Evolutionary conservation across 2,888 invertebrate species (phyloP).

Genomic region (Andrena hattorfiana): DNA sequence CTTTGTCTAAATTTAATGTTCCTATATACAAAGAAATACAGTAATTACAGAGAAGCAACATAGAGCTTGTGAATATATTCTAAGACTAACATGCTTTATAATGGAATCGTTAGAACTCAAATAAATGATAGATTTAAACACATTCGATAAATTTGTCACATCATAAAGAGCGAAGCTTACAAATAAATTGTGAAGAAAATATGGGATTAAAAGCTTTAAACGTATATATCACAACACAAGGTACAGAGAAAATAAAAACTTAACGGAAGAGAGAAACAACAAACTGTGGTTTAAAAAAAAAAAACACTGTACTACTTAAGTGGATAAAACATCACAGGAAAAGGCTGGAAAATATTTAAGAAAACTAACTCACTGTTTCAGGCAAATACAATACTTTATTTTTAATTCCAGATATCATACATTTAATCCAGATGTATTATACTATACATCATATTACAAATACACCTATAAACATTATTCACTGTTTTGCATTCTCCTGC

Average conservation of each 20-base stretch:
- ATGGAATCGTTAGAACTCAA: background rate
- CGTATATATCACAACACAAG: constrained; percentile 78
- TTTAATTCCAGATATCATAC: constrained; percentile 72
- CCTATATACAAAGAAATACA: constrained; percentile 60
- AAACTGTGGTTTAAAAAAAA: constrained; percentile 42
- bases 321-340: constrained; percentile 56
- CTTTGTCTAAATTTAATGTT: constrained; percentile 51
- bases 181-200: constrained; percentile 24
- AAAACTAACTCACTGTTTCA: constrained; percentile 71
- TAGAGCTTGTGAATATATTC: constrained; percentile 17
- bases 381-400: constrained; percentile 81
- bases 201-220: constrained; percentile 8
- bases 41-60: constrained; percentile 61
- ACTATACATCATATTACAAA: constrained; percentile 62
- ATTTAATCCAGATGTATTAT: constrained; percentile 61
- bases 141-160: background rate
- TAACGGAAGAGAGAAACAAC: constrained; percentile 37
- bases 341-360: constrained; percentile 71
- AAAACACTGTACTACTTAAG: constrained; percentile 46
- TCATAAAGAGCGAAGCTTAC: constrained; percentile 8
- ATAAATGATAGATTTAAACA: constrained; percentile 13
- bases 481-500: constrained; percentile 42
- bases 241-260: constrained; percentile 78
- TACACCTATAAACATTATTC: constrained; percentile 51
- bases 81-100: constrained; percentile 14